Base-by-base conservation (phyloP, 2,888 invertebrate genomes). In the Celastrina argiolus region DNA sequence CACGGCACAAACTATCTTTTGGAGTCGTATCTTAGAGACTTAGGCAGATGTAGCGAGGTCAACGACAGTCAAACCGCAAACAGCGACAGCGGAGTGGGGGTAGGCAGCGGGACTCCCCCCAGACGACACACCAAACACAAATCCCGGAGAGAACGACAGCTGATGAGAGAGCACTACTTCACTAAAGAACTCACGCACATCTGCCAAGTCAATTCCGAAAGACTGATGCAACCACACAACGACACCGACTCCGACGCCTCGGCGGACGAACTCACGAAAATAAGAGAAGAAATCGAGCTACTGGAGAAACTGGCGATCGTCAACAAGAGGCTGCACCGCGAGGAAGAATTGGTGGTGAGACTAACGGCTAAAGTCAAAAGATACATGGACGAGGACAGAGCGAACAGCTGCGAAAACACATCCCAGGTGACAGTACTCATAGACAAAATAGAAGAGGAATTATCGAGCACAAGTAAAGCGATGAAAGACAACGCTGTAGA, bases 1-100 rank as follows among this genome's bases (percentile, higher is more conserved):
- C 93, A 95, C 77, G 96, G 96, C 18, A 95, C 95, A 70, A 96
- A 96, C 83, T 96, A 96, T 80, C 91, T 96, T 63, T 88, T 96
- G 16, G 95, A 96, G 81, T 94, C 96, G 0, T 96, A 96, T 79
- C 90, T 96, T 22, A 80, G 90, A 39, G 91, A 91, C 71, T 76
- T 91, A 0, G 89, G 90, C 1, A 74, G 89, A 70, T 82, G 79
- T 73, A 87, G 85, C 68, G 91, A 91, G 75, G 87, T 87, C 7
- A 88, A 88, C 75, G 91, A 91, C 68, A 92, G 92, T 70, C 92
- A 92, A 73, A 93, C 94, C 28, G 94, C 93, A n/a, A 94, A 94
- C 80, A 94, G 94, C 75, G 94, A 94, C 76, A 94, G 94, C 69
- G 94, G 94, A 0, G 94, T 94, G 2, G 92, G 94, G 63, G 94